Base-by-base conservation (phyloP, 1,140 invertebrate species). In the Zaprionus davidi region DNA sequence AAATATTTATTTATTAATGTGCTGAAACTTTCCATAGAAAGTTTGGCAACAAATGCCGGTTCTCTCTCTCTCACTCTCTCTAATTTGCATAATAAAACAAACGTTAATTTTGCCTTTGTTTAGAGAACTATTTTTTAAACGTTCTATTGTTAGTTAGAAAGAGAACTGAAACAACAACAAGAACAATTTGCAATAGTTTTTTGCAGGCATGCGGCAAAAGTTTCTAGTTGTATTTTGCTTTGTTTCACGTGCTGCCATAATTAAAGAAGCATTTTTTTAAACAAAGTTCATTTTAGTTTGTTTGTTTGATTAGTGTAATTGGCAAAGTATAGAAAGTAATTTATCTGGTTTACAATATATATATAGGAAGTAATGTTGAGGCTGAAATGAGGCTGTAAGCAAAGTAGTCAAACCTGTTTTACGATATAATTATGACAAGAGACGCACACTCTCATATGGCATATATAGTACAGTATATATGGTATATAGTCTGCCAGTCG, bases 201-300 rank as follows among this genome's bases (percentile, higher is more conserved):
- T 24, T 51, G 4, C 46, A 5, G 46, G 20, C 22, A 22, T 24
- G 20, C 46, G 20, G 46, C 20, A 51, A 51, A 46, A 46, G 58
- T 78, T 78, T 78, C 56, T 15, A 71, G 71, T 78, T 64, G 38
- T 71, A 44, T 46, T 70, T 49, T 36, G 28, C 58, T 71, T 64
- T 79, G 41, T 71, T 66, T 17, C 41, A 46, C n/a, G 41, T 46
- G n/a, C 41, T 74, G 66, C 73, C 57, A 58, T 71, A 62, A 67
- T 51, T 68, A 73, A 79, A 26, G 22, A 4, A 7, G 1, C 24
- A 38, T 15, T 38, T 24, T 22, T 28, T 28, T 17, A 17, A 24
- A 12, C 11, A 38, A 9, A 2, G 20, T 59, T 51, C 9, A 51
- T 51, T 51, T 24, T 20, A 51, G 46, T 24, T 51, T 51, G 46